Conservation (phyloP, 2,888 invertebrate species). For the Eupithecia centaureata region DNA sequence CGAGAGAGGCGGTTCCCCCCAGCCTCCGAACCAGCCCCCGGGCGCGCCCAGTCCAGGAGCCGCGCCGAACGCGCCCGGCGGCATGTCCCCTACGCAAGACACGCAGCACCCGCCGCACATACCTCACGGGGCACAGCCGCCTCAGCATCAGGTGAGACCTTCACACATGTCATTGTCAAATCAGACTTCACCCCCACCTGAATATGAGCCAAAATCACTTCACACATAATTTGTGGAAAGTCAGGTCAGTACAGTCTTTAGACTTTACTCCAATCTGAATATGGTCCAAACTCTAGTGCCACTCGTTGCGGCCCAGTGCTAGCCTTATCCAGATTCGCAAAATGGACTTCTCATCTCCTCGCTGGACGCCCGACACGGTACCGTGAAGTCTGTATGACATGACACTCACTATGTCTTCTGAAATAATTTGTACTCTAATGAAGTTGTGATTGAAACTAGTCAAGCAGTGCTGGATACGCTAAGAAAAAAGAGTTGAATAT, state of each 20-base stretch:
- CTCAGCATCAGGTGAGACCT: conserved; percentile 67
- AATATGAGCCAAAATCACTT: no score
- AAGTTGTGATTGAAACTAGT: neutral
- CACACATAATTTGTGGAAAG: no score
- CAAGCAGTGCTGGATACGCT: neutral
- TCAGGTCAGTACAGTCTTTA: no score
- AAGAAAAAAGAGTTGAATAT: neutral
- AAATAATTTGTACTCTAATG: no score
- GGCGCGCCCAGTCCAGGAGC: conserved; percentile 80
- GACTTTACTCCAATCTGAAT: no score
- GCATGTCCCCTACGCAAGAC: conserved; percentile 77
- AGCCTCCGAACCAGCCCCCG: conserved; percentile 73
- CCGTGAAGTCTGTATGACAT: neutral
- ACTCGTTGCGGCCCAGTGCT: neutral
- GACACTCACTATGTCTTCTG: no score
- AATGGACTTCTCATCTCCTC: neutral
- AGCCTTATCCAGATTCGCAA: neutral
- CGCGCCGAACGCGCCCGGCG: conserved; percentile 70
- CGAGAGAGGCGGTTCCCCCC: conserved; percentile 78
- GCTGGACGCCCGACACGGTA: neutral
- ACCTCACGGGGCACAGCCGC: conserved; percentile 72
- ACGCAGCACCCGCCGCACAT: conserved; percentile 78
- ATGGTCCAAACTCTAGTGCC: neutral
- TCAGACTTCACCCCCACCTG: no score
- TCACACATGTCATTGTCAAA: neutral